Base-by-base conservation (phyloP, 2,797 vertebrate species). In the Rhynchonycteris naso region DNA sequence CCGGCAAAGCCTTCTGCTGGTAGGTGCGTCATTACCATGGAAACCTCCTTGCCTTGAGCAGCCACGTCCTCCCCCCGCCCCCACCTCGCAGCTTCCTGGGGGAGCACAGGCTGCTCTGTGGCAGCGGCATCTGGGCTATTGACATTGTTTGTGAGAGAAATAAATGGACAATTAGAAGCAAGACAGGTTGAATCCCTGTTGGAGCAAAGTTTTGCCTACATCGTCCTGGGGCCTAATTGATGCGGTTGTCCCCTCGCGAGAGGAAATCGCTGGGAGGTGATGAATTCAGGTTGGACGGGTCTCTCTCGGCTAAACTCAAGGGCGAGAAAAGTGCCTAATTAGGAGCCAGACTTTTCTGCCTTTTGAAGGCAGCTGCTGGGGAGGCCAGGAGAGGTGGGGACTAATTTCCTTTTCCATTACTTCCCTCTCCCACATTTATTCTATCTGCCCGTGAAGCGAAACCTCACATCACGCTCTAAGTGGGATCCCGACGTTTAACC, bases 101-200 rank as follows among this genome's bases (percentile, higher is more conserved):
- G 85, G 95, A 95, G 35, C 47, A 80, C 85, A 52, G 33, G 28
- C 82, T 74, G 35, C 71, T 81, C 47, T 2, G 4, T 30, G 52
- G 56, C 68, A 47, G 84, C 18, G 7, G 83, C 90, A 16, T 94
- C 92, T 63, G 95, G 91, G 79, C 83, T 95, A 87, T 92, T 52
- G 95, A 96, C 94, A 91, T 66, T 94, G 94, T 96, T 94, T 95
- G 95, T 22, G 90, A 95, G 92, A 52, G 30, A 96, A 96, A 96
- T 96, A 97, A 97, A 96, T 96, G 96, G 79, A 97, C 97, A 96
- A 97, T 97, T 97, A 96, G 94, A 96, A 94, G 92, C 38, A 78
- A 94, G 94, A 89, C 93, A 94, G 94, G 93, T 84, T 76, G 93
- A 68, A 90, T 90, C 59, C 80, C 90, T 93, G 97, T 84, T 95